Percentiles rank a stretch among this genome's conserved stretches.
These are phyloP conservation scores for Spea hammondii DNA, from an alignment of 2,797 vertebrate genomes.

Conservation along the genomic window DNA sequence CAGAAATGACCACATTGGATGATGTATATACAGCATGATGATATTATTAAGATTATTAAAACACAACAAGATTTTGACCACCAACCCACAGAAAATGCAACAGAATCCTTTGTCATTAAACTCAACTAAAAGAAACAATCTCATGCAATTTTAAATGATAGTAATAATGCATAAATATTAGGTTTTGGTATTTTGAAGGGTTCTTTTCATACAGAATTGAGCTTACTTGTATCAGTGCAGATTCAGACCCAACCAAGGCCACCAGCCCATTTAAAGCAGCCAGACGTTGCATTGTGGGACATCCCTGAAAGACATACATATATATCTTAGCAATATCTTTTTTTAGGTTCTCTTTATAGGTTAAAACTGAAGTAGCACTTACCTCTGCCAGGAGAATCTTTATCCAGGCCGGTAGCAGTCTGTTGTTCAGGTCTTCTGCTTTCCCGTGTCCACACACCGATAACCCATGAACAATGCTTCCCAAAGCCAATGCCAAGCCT, in stretches of 20 bases:
- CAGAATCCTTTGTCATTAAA: too few species aligned
- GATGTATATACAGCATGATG: too few species aligned
- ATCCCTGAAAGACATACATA: constrained; percentile 71
- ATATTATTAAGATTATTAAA: too few species aligned
- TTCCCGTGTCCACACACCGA: constrained; percentile 85
- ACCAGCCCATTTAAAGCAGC: constrained; percentile 87
- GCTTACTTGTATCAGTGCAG: constrained; percentile 80
- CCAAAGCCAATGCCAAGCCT: constrained; percentile 87
- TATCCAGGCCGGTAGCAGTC: constrained; percentile 83
- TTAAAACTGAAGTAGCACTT: constrained; percentile 17
- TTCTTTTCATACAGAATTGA: too few species aligned
- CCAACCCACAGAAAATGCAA: too few species aligned
- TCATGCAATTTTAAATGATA: too few species aligned
- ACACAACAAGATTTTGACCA: too few species aligned
- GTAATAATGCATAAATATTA: too few species aligned
- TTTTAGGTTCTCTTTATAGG: neutral
- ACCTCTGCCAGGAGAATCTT: constrained; percentile 89
- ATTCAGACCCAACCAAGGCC: constrained; percentile 88
- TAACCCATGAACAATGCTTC: constrained; percentile 81
- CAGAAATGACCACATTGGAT: neutral
- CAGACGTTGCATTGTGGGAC: constrained; percentile 93
- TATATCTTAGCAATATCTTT: neutral
- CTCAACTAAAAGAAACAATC: too few species aligned
- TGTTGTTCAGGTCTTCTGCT: constrained; percentile 82
- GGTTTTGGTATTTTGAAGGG: too few species aligned